phyloP scores from a whole-genome alignment of 2,113 vertebrate species.

The Colinus virginianus region DNA sequence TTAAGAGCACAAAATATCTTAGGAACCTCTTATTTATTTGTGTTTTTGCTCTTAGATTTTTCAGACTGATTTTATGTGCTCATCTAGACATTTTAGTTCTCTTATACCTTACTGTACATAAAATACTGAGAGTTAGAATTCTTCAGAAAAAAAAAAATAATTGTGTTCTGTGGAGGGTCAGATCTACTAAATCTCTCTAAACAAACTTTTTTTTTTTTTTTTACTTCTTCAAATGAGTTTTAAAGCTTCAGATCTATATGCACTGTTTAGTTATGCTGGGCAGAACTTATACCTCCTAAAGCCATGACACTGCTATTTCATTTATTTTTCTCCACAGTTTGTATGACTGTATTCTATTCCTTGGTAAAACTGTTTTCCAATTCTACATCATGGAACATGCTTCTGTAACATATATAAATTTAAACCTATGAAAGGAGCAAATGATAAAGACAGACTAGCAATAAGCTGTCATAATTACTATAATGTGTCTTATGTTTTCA shows the following conservation, averaged over 20 bases:
- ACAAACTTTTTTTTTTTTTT: background rate
- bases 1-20: background rate
- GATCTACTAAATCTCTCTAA: constrained; percentile 5
- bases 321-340: constrained; percentile 15
- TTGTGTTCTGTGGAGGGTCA: constrained; percentile 25
- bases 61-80: constrained; percentile 28
- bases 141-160: background rate
- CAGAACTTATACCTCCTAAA: constrained; percentile 45
- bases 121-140: constrained; percentile 9
- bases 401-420: constrained; percentile 27
- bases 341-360: constrained; percentile 8
- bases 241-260: background rate
- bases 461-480: background rate
- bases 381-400: background rate
- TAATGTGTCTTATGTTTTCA: constrained; percentile 19
- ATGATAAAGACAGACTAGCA: background rate
- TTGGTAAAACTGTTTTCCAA: constrained; percentile 44
- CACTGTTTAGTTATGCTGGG: constrained; percentile 5
- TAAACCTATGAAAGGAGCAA: constrained; percentile 16
- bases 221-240: background rate
- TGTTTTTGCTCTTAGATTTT: constrained; percentile 17
- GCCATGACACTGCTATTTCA: background rate
- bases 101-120: background rate
- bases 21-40: background rate
- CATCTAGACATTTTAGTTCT: constrained; percentile 16